Base-by-base conservation (phyloP, 2,113 vertebrate genomes). In the Potamarius usumacintae region DNA sequence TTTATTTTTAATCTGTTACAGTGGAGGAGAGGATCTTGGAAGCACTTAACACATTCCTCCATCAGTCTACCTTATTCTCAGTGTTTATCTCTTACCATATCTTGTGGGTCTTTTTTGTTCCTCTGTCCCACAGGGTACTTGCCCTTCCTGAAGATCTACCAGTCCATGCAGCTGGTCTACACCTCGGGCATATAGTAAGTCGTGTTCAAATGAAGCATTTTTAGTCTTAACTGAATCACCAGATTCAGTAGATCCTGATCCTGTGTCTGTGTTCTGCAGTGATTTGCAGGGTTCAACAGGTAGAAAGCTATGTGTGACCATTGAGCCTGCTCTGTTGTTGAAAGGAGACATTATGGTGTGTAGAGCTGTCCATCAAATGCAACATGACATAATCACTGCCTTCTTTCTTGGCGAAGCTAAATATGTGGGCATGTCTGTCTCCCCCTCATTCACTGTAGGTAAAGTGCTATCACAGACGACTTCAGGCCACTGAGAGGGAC, bases 111-210 rank as follows among this genome's bases (percentile, higher is more conserved):
- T 42, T 86, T 55, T 82, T 58, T 30, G 67, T 85, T 83, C 52
- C 7, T 90, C 34, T 86, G 48, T 74, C 55, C 42, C 48, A 77
- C 86, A 97, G 97, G 96, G 85, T 98, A 96, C 92, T 96, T 95
- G 90, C 97, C 97, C 22, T 98, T 98, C 94, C 89, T 98, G 90
- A 98, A 98, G 95, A 97, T 98, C 92, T 98, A 98, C 94, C 97
- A 98, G 93, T 96, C 97, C 91, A 97, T 98, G 97, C 97, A 98
- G 93, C 92, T 98, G 18, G 97, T 98, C 88, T 97, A 98, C 91
- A 98, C 97, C 2, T 98, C 97, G 53, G 97, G 97, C 87, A 96
- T 98, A 91, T 98, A 98, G 97, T 98, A 92, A 97, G 97, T 96
- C 30, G 22, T 1, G 18, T 83, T 69, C n/a, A 53, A 77, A 52